Percentiles rank a stretch among this genome's conserved stretches.
These are phyloP conservation scores for Chlorops oryzae DNA, from an alignment of 1,140 invertebrate genomes.

Conservation along the genomic window DNA sequence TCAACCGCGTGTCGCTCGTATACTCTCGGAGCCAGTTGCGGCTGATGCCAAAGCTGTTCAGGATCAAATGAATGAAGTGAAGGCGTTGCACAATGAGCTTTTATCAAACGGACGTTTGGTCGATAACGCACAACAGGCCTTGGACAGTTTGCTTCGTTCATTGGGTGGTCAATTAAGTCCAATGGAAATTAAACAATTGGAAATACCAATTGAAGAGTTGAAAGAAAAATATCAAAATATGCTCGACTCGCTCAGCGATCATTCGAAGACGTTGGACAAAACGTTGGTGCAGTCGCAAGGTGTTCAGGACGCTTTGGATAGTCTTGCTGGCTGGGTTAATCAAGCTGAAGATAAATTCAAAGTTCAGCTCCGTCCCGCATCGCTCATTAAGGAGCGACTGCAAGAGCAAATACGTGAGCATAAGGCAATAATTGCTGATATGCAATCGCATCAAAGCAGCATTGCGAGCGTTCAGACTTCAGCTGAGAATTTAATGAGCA, in stretches of 20 bases:
- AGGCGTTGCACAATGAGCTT: slow-evolving; percentile 79
- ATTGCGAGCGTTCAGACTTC: slow-evolving; percentile 74
- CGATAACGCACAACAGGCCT: slow-evolving; percentile 63
- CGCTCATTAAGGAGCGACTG: slow-evolving; percentile 78
- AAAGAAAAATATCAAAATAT: slow-evolving; percentile 72
- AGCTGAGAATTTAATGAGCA: slow-evolving; percentile 72
- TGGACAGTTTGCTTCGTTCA: slow-evolving; percentile 64
- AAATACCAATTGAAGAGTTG: slow-evolving; percentile 70
- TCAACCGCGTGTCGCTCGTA: slow-evolving; percentile 67
- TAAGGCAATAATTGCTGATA: slow-evolving; percentile 70
- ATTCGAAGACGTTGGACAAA: slow-evolving; percentile 79
- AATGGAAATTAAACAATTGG: slow-evolving; percentile 68
- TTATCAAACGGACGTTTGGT: slow-evolving; percentile 77
- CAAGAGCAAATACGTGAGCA: slow-evolving; percentile 85
- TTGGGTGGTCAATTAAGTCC: slow-evolving; percentile 75
- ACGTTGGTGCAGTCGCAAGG: slow-evolving; percentile 88
- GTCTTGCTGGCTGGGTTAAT: slow-evolving; percentile 76
- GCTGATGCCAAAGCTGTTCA: slow-evolving; percentile 83
- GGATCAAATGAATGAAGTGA: slow-evolving; percentile 78
- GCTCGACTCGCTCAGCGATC: slow-evolving; percentile 62
- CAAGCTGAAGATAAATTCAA: slow-evolving; percentile 78
- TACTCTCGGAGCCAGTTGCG: slow-evolving; percentile 74
- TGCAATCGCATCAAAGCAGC: slow-evolving; percentile 77
- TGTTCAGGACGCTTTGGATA: slow-evolving; percentile 86
- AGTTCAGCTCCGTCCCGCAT: slow-evolving; percentile 73